Evolutionary conservation across 2,888 invertebrate species (phyloP), one percentile per base, ranked within the genome.

Genomic region (Nebria salina): DNA sequence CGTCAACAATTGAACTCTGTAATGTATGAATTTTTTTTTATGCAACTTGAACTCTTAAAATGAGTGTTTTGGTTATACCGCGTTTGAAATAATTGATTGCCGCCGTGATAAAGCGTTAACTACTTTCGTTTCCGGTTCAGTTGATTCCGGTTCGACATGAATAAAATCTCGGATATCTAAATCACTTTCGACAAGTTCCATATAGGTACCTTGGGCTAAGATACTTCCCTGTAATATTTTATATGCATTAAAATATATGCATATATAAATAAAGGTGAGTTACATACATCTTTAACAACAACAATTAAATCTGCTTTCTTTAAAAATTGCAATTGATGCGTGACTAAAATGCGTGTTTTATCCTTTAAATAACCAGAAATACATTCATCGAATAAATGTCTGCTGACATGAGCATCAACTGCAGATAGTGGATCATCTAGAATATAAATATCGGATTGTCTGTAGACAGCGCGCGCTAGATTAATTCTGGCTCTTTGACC

Each of bases 401-500:
- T 91, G 0, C 94, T 94, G 13, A 96, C 95, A 83, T 93, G 93
- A 0, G 94, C 91, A 87, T 96, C 96, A 0, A 96, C 95, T 0
- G 95, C 95, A 78, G 94, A 94, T 2, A 96, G 87, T 0, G 96
- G 95, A 89, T 96, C 96, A 86, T 96, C 96, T 65, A 96, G 87
- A 3, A 96, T 88, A 85, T 95, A 96, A 81, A 96, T 91, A 85
- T 94, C 92, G 43, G 95, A 94, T 85, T 94, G 91, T 86, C 93
- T 91, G 85, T 96, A 96, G 81, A 96, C 91, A 6, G 95, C 94
- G 83, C 96, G 90, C 0, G 94, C 95, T 64, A 96, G 90, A 84
- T 94, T 94, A 73, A 96, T 92, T 82, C 96, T 91, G 0, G 96
- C 96, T 82, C 94, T 92, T 89, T 96, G 96, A 0, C 96, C 96